Base-by-base conservation (phyloP, 2,888 invertebrate genomes). In the Drosophila multiciliata region DNA sequence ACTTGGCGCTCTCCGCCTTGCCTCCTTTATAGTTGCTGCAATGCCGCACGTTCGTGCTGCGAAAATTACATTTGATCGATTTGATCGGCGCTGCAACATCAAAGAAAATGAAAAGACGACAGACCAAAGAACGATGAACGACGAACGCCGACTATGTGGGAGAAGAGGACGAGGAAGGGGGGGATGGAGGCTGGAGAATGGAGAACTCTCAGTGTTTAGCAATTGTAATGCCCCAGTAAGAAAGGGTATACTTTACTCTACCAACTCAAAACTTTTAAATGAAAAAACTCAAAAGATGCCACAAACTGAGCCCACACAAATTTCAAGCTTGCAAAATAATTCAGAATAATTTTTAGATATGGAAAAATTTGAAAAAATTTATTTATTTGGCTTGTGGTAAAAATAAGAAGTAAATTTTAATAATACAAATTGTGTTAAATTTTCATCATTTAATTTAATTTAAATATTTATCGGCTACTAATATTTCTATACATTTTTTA, bases 51-150 rank as follows among this genome's bases (percentile, higher is more conserved):
- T 85, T 89, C 90, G 87, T 86, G 87, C 87, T 90, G 90, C 89
- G 87, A 85, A 91, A 91, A 91, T 91, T 91, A 87, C 88, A 91
- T 91, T 92, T 92, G 92, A 92, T 92, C 93, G 92, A 92, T 92
- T 92, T 92, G 93, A 92, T 92, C 92, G 92, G 91, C 93, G 92
- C 92, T 91, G 74, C 74, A 79, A 91, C 92, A 92, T 92, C 92
- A 92, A 92, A 92, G 90, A 82, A 86, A 90, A 73, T 75, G 76
- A 85, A 92, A 87, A 87, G 78, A 87, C 82, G 64, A 78, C 38
- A 29, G 29, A 40, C 84, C 76, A 70, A 74, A 53, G 68, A 89
- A 79, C 66, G 73, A 71, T 66, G 79, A 60, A 15, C 86, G 78
- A 69, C 65, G 67, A 88, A 42, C 12, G 64, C 60, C 63, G 68